phyloP scores from a whole-genome alignment of 2,113 vertebrate genomes.

The Apodemus sylvaticus region DNA sequence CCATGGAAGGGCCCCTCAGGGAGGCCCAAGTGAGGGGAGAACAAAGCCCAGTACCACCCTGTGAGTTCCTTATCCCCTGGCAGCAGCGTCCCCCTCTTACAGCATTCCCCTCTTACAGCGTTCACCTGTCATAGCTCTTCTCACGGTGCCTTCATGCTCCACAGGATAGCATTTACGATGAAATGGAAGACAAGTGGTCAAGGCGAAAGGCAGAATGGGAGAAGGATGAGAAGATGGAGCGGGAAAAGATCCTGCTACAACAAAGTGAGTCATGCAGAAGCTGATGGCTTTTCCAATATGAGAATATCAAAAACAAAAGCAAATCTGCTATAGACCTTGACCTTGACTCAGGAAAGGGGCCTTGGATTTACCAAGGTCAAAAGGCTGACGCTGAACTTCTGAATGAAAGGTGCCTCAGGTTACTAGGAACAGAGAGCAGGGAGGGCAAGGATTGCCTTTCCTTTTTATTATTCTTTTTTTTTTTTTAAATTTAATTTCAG shows the following conservation, averaged over 20 bases:
- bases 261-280: conserved; percentile 77
- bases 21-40: not conserved
- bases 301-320: not conserved
- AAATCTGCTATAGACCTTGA: not conserved
- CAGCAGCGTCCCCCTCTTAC: not conserved
- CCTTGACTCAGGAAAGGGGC: not conserved
- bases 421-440: not conserved
- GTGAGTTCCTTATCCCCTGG: no score
- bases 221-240: conserved; percentile 77
- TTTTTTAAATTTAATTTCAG: not conserved
- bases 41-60: not conserved
- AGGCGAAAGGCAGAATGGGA: conserved; percentile 79
- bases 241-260: conserved; percentile 78
- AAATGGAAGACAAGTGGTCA: conserved; percentile 84
- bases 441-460: not conserved
- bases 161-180: conserved; percentile 82
- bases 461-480: no score
- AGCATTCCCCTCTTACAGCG: no score
- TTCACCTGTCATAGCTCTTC: not conserved
- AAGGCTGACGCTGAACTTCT: not conserved
- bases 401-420: not conserved
- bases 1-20: no score
- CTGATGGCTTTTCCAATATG: not conserved
- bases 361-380: not conserved
- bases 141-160: not conserved